Evolutionary conservation across 2,888 invertebrate genomes (phyloP), one percentile per base, ranked within the genome.

Genomic region (Drosophila pseudotalamancana): DNA sequence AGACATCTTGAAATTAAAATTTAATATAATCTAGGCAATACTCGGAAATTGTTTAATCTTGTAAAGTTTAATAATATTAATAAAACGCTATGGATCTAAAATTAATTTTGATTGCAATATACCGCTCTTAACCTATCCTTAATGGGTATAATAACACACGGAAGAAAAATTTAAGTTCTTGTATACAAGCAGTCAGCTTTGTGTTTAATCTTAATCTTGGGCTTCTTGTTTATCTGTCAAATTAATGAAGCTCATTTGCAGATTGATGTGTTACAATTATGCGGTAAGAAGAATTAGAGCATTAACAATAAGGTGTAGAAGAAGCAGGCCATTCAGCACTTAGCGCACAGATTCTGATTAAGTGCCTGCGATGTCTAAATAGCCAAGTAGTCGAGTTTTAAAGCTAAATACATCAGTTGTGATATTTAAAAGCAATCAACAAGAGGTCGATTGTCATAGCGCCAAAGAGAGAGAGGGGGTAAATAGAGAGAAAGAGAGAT

Each of bases 191-290:
- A 46, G 45, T 59, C 56, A 18, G 62, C 51, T 64, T 75, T 40
- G 53, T 55, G 49, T 37, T 64, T 57, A 54, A 64, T 64, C 60
- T 55, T 54, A 55, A 16, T 50, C 42, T 51, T 71, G 32, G 67
- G 76, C 50, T 56, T 37, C 49, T 49, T 49, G n/a, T 37, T 27
- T 27, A 27, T 37, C 16, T 65, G 57, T 61, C 64, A 79, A 79
- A 88, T 84, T 84, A 88, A 84, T 84, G 83, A 69, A 69, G 66
- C 71, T 68, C 84, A 84, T 86, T 84, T 83, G 70, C 74, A 88
- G 88, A 84, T 84, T 84, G 87, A 84, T 84, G 83, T 72, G 80
- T 62, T 67, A 87, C 88, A 86, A 83, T 84, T 88, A 83, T 87
- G 70, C 68, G 62, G 57, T 66, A 81, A 40, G 59, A 63, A 34